Base-by-base conservation (phyloP, 2,888 invertebrate genomes). In the Drosophila affinis region DNA sequence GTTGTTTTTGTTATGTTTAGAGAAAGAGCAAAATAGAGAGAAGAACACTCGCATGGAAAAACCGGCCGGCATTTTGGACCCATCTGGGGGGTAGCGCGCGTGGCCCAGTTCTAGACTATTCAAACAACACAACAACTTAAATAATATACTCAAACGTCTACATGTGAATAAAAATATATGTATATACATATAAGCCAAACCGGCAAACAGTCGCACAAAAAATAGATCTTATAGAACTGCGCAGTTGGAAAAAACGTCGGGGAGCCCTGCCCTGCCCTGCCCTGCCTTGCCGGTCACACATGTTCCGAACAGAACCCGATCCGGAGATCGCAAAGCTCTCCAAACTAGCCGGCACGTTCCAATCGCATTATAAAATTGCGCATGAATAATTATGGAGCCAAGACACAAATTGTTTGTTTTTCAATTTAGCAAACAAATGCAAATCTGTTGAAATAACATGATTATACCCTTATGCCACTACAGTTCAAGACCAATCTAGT, bases 21-120 rank as follows among this genome's bases (percentile, higher is more conserved):
- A 62, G 59, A 60, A 60, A 49, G 17, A 21, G 10, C 7, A 49
- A 48, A 27, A 29, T 18, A 24, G 46, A 27, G n/a, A 18, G 64
- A 5, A 24, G 10, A 34, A 34, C 12, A 34, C 34, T 34, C 34
- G 34, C 34, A 34, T 57, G 67, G 67, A 52, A 68, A 68, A 64
- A 68, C 67, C 67, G 67, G 67, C 67, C 67, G 67, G 67, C 67
- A 64, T 68, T 68, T 64, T 68, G 64, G 67, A 52, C 64, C 52
- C 63, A 51, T 57, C 64, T 64, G 64, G 46, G 46, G 52, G 63
- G 64, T 64, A 51, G 46, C 52, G 46, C 67, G 67, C 67, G 67
- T 68, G 65, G 57, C 58, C 67, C 65, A 68, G 51, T 58, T 64
- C 64, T 53, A 34, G 57, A 21, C 47, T 18, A 18, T 18, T 17